Evolutionary conservation across 2,113 vertebrate species (phyloP).

Genomic region (Taurulus bubalis): DNA sequence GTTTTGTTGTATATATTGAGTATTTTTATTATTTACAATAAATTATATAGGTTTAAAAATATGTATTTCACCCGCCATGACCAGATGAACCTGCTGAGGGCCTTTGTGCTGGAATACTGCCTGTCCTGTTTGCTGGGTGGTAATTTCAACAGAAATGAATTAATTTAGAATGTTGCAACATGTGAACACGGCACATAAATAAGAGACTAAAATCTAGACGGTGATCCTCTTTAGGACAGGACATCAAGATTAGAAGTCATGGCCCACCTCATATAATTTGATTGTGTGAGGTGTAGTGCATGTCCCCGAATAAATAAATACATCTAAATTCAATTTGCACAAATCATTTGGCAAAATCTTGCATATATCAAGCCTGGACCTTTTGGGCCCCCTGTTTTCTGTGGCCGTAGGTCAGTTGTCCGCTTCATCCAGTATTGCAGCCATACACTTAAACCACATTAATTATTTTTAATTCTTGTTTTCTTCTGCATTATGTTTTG

Average conservation of each 20-base stretch:
- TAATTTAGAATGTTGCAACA: neutral
- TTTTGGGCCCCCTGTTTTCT: neutral
- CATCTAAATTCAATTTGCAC: neutral
- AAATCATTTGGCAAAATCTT: neutral
- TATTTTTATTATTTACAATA: no score
- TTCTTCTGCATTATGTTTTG: no score
- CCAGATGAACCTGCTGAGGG: neutral
- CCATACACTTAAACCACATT: neutral
- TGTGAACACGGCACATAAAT: neutral
- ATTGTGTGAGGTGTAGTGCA: neutral
- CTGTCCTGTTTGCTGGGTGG: neutral
- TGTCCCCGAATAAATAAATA: neutral
- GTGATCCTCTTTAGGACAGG: neutral
- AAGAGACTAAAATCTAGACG: neutral
- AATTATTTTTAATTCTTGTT: no score
- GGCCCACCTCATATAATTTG: neutral
- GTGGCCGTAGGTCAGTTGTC: neutral
- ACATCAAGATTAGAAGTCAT: neutral
- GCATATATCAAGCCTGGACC: neutral
- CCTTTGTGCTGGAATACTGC: neutral
- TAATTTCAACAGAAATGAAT: neutral
- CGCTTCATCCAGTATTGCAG: neutral
- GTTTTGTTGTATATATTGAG: no score
- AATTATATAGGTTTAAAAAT: no score
- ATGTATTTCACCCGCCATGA: neutral